Percentiles rank a stretch among this genome's conserved stretches.
phyloP scores from a whole-genome alignment of 2,797 vertebrate species.

The Falco naumanni region DNA sequence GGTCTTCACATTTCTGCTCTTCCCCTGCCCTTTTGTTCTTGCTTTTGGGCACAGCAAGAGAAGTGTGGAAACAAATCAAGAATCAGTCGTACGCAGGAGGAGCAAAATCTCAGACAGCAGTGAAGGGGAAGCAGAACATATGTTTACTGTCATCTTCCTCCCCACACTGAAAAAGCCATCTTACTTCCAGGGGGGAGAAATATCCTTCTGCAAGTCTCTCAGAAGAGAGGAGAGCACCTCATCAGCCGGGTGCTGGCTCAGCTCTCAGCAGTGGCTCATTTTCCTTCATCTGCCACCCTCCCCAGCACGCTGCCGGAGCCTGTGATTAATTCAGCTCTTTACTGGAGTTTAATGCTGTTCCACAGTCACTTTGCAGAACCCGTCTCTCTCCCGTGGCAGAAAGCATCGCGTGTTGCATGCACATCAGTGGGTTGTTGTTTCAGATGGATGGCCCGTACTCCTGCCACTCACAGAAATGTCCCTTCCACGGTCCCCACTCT shows the following conservation, averaged over 20 bases:
- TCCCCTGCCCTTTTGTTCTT: conserved; percentile 52
- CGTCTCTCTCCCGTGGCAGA: background rate
- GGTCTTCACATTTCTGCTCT: conserved; percentile 7
- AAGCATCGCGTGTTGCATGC: background rate
- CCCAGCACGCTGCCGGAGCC: background rate
- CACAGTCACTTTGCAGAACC: background rate
- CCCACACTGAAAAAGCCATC: background rate
- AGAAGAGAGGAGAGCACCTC: conserved; percentile 6
- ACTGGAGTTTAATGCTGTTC: background rate
- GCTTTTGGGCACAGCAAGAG: conserved; percentile 35
- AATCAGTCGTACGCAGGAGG: background rate
- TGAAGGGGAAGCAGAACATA: conserved; percentile 18
- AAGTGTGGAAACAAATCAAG: conserved; percentile 44
- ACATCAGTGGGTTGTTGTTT: background rate
- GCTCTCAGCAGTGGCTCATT: background rate
- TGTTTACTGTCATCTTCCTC: conserved; percentile 49
- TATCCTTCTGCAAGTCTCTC: background rate
- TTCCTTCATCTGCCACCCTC: background rate
- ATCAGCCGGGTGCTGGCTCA: conserved; percentile 19
- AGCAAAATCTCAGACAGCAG: conserved; percentile 22
- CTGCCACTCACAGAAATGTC: accelerated
- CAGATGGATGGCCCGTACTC: background rate
- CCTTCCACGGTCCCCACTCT: background rate
- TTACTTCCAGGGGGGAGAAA: conserved; percentile 16
- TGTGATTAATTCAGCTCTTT: conserved; percentile 48